Evolutionary conservation across 2,797 vertebrate genomes (phyloP).

Genomic region (Hylomyscus alleni): DNA sequence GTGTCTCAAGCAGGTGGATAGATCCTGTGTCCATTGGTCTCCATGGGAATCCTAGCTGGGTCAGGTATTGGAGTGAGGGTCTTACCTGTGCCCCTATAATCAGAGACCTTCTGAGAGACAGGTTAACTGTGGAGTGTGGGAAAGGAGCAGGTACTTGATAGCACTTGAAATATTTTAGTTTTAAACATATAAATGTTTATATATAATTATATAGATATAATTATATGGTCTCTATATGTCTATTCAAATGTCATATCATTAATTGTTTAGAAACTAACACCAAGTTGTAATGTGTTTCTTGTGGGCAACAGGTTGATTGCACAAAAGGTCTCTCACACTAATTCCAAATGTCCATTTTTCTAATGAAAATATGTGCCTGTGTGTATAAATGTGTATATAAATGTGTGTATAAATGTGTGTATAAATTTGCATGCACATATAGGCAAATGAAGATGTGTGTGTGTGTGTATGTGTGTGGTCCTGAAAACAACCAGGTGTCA

Average conservation of each 20-base stretch:
- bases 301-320: background rate
- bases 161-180: background rate
- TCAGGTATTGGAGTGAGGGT: background rate
- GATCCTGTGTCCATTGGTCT: background rate
- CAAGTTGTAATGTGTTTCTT: background rate
- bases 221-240: background rate
- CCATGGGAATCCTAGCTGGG: background rate
- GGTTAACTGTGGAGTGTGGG: background rate
- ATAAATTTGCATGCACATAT: background rate
- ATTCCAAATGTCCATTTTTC: background rate
- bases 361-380: background rate
- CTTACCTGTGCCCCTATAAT: background rate
- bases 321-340: background rate
- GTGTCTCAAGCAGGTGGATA: background rate
- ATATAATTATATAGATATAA: background rate
- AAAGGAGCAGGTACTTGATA: background rate
- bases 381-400: background rate
- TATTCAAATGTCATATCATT: background rate
- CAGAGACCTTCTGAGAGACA: background rate
- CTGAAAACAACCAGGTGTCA: background rate
- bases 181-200: background rate
- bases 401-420: rapidly evolving
- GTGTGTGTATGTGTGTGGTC: rapidly evolving
- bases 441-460: background rate
- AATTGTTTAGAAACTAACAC: background rate